These are phyloP conservation scores for Hemiprocne comata DNA, from an alignment of 2,113 vertebrate species.

Conservation along the genomic window DNA sequence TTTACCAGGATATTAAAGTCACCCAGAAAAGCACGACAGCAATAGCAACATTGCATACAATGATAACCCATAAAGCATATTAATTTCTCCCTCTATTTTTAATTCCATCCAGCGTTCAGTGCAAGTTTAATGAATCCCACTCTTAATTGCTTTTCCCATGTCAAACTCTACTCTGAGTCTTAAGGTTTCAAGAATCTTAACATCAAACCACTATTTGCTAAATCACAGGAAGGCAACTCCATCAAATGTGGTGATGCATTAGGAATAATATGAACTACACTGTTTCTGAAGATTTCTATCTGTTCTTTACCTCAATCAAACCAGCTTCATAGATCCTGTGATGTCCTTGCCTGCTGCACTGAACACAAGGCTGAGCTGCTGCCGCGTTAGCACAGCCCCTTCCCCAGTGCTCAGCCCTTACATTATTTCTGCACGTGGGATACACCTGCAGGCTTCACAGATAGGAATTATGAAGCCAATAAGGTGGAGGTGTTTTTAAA, in stretches of 20 bases:
- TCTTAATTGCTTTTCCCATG: conserved; percentile 28
- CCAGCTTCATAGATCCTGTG: neutral
- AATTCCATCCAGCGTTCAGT: conserved; percentile 32
- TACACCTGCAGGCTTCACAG: neutral
- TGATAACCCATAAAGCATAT: neutral
- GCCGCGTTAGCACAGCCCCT: neutral
- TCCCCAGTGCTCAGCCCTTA: neutral
- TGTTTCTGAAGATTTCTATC: neutral
- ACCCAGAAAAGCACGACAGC: neutral
- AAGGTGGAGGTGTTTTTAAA: neutral
- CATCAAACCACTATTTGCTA: conserved; percentile 28
- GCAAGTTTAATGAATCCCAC: conserved; percentile 33
- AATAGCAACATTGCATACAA: neutral
- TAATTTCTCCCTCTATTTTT: conserved; percentile 57
- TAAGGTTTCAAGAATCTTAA: conserved; percentile 9
- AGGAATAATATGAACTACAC: neutral
- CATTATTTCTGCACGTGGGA: neutral
- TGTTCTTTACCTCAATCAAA: neutral
- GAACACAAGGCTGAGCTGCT: neutral
- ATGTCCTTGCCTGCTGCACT: neutral
- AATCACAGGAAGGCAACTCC: neutral
- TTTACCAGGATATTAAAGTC: neutral
- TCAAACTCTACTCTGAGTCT: conserved; percentile 25
- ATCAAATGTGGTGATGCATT: neutral
- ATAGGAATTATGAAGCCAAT: neutral